Percentiles rank a stretch among this genome's conserved stretches.
phyloP scores from a whole-genome alignment of 2,888 invertebrate genomes.

The Lapara coniferarum region DNA sequence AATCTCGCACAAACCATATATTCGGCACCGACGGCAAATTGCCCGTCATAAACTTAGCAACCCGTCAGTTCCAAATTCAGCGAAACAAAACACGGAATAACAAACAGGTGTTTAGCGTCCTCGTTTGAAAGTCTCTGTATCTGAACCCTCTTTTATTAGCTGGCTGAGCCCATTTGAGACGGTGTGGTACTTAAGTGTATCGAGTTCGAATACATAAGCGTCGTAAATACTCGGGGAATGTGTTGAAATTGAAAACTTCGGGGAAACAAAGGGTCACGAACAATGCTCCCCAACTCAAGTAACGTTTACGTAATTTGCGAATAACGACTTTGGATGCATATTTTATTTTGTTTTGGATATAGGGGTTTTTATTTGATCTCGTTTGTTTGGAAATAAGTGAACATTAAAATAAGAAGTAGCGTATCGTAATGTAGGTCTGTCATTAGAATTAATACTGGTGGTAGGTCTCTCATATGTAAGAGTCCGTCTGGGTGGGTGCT shows the following conservation, averaged over 20 bases:
- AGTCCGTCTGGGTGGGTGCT: too few species aligned
- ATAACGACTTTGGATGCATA: conserved; percentile 14
- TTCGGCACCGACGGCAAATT: conserved; percentile 8
- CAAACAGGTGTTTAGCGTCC: conserved; percentile 54
- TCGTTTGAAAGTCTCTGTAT: conserved; percentile 41
- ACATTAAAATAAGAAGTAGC: too few species aligned
- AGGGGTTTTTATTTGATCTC: background rate
- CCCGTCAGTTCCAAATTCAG: conserved; percentile 33
- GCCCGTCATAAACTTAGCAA: background rate
- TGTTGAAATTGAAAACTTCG: conserved; percentile 46
- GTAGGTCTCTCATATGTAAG: too few species aligned
- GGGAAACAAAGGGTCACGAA: conserved; percentile 37
- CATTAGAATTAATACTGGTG: too few species aligned
- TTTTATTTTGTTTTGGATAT: conserved; percentile 13
- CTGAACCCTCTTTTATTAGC: conserved; percentile 54
- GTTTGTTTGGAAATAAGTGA: too few species aligned
- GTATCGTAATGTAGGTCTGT: too few species aligned
- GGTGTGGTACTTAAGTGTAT: conserved; percentile 46
- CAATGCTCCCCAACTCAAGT: conserved; percentile 24
- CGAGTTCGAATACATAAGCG: conserved; percentile 45
- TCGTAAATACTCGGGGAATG: conserved; percentile 47
- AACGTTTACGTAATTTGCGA: conserved; percentile 20
- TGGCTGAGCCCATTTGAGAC: conserved; percentile 51
- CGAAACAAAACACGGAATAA: conserved; percentile 47
- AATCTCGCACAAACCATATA: background rate